A percentile compares a stretch with the other conserved stretches of the same genome.
phyloP scores from a whole-genome alignment of 2,113 vertebrate species.

The Prochilodus magdalenae region DNA sequence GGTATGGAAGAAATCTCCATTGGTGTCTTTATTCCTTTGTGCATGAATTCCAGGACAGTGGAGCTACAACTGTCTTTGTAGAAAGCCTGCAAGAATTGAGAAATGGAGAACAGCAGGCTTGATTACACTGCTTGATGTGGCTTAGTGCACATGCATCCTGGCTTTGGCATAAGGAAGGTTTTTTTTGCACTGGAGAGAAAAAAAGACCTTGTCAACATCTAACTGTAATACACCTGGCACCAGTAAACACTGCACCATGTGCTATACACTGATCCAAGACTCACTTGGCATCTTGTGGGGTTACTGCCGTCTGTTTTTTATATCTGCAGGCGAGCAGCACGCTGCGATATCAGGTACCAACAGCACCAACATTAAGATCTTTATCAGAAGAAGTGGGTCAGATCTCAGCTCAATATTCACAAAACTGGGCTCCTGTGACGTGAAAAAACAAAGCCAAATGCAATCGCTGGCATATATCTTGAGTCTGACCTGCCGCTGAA shows the following conservation, averaged over 20 bases:
- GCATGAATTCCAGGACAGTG: too few relatives aligned
- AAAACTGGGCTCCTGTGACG: background rate
- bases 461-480: background rate
- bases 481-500: background rate
- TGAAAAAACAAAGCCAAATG: background rate
- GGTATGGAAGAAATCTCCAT: too few relatives aligned
- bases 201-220: background rate
- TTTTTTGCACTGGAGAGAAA: background rate
- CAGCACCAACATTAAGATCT: slow-evolving; percentile 7
- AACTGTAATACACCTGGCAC: background rate
- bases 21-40: too few relatives aligned
- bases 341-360: background rate
- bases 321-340: background rate
- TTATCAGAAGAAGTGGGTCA: background rate
- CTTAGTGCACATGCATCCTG: background rate
- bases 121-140: too few relatives aligned
- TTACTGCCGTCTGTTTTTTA: background rate
- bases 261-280: background rate
- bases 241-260: background rate
- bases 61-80: too few relatives aligned
- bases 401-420: background rate
- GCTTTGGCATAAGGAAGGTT: background rate
- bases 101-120: too few relatives aligned
- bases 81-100: too few relatives aligned
- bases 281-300: background rate